Conservation (phyloP, 2,888 invertebrate genomes). For the Nephrotoma guestfalica region DNA sequence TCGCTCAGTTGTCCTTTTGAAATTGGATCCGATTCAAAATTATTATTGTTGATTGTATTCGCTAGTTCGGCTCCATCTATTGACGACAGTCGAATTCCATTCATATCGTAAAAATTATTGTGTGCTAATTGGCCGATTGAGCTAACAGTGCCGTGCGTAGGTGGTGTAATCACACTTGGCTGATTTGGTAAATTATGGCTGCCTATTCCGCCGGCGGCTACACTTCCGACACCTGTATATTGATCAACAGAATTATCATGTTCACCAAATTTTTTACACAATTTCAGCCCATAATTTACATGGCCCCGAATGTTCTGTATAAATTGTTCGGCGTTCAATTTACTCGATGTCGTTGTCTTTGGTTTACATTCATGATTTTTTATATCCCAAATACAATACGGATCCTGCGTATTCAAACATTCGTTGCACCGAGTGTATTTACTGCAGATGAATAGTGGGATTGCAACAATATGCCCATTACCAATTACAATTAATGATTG, state of each 20-base stretch:
- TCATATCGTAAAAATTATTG: slow-evolving; percentile 19
- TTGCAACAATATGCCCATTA: slow-evolving; percentile 68
- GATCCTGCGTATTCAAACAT: slow-evolving; percentile 88
- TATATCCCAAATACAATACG: slow-evolving; percentile 93
- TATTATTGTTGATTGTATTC: slow-evolving; percentile 21
- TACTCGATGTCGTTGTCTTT: slow-evolving; percentile 16
- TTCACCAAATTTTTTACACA: slow-evolving; percentile 22
- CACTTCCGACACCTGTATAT: not conserved
- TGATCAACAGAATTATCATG: slow-evolving; percentile 16
- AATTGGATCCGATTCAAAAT: not conserved
- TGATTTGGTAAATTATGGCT: slow-evolving; percentile 12
- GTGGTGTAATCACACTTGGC: not conserved
- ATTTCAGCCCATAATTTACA: slow-evolving; percentile 15
- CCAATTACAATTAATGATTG: slow-evolving; percentile 81
- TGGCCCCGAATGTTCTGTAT: slow-evolving; percentile 11
- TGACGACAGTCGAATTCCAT: slow-evolving; percentile 25
- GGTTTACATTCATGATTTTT: slow-evolving; percentile 41
- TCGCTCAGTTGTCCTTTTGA: slow-evolving; percentile 18
- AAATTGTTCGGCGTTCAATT: slow-evolving; percentile 15
- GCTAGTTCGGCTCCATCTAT: slow-evolving; percentile 25
- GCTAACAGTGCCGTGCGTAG: not conserved
- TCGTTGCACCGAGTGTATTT: slow-evolving; percentile 49
- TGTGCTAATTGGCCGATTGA: not conserved
- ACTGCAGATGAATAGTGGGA: slow-evolving; percentile 74
- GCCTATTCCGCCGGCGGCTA: not conserved